Percentiles rank a stretch among this genome's conserved stretches.
phyloP scores from a whole-genome alignment of 2,797 vertebrate genomes.

The Chelon labrosus region DNA sequence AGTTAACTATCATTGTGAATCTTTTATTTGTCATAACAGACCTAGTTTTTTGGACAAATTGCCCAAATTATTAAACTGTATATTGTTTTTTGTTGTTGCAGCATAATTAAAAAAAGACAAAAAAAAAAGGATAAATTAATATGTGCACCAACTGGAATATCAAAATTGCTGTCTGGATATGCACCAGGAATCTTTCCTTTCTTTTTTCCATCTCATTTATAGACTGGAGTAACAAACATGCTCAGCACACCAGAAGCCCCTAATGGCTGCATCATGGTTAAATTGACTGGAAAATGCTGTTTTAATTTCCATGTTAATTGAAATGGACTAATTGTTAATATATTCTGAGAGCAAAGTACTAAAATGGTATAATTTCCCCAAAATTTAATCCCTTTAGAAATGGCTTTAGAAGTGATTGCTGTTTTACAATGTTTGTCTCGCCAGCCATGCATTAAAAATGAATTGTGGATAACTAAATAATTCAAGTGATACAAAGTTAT shows the following conservation, averaged over 20 bases:
- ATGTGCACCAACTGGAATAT: slow-evolving; percentile 31
- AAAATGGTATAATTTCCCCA: slow-evolving; percentile 79
- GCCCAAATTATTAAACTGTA: neutral
- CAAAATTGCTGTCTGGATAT: slow-evolving; percentile 30
- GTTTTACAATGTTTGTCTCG: slow-evolving; percentile 60
- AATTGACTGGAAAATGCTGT: slow-evolving; percentile 99
- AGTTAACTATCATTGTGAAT: neutral
- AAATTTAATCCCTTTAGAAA: slow-evolving; percentile 77
- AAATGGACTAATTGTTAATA: slow-evolving; percentile 98
- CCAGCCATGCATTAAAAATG: slow-evolving; percentile 54
- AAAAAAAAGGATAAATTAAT: slow-evolving; percentile 18
- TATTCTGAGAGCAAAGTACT: slow-evolving; percentile 86
- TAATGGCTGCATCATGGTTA: slow-evolving; percentile 94
- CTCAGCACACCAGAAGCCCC: slow-evolving; percentile 79
- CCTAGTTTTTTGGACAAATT: neutral
- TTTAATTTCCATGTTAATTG: slow-evolving; percentile 99
- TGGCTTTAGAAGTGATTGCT: slow-evolving; percentile 57
- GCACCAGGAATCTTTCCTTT: slow-evolving; percentile 48
- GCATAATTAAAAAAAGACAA: neutral
- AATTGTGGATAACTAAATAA: slow-evolving; percentile 56
- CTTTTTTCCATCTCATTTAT: slow-evolving; percentile 51
- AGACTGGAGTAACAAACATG: slow-evolving; percentile 71
- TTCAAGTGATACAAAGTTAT: slow-evolving; percentile 55
- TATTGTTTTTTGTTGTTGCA: neutral
- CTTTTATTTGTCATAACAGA: neutral